phyloP scores from a whole-genome alignment of 2,113 vertebrate species.

The Pampusana beccarii region DNA sequence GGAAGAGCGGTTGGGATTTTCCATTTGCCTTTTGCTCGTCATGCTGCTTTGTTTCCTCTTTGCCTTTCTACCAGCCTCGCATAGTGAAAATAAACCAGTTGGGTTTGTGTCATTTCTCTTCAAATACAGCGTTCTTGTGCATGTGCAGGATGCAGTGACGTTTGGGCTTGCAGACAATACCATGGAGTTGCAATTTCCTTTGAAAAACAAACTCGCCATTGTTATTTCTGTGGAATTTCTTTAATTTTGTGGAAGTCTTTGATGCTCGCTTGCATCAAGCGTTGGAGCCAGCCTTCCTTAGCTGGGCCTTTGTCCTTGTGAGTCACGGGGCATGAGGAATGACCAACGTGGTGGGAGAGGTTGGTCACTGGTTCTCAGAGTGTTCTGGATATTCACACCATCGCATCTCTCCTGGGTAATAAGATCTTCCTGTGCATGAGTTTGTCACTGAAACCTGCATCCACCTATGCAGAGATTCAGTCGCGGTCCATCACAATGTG shows the following conservation, averaged over 20 bases:
- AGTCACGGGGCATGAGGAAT: neutral
- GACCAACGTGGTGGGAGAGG: fast-evolving
- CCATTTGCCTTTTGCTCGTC: neutral
- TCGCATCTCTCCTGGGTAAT: neutral
- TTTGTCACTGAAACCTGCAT: neutral
- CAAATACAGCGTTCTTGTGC: fast-evolving
- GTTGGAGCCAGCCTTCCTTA: neutral
- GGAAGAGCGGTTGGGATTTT: conserved; percentile 55
- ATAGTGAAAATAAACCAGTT: neutral
- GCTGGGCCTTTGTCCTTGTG: neutral
- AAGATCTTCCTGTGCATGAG: fast-evolving
- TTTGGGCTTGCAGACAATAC: neutral
- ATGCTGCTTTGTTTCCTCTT: neutral
- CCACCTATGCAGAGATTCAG: neutral
- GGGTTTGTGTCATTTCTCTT: neutral
- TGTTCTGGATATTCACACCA: neutral
- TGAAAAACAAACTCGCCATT: neutral
- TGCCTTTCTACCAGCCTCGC: neutral
- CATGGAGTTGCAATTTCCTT: neutral
- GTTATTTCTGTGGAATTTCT: neutral
- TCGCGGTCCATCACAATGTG: fast-evolving
- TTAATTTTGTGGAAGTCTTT: conserved; percentile 29
- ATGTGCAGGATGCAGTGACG: neutral
- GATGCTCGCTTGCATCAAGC: neutral
- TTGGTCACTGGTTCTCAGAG: neutral